Evolutionary conservation across 2,797 vertebrate genomes (phyloP).

Genomic region (Oreortyx pictus): DNA sequence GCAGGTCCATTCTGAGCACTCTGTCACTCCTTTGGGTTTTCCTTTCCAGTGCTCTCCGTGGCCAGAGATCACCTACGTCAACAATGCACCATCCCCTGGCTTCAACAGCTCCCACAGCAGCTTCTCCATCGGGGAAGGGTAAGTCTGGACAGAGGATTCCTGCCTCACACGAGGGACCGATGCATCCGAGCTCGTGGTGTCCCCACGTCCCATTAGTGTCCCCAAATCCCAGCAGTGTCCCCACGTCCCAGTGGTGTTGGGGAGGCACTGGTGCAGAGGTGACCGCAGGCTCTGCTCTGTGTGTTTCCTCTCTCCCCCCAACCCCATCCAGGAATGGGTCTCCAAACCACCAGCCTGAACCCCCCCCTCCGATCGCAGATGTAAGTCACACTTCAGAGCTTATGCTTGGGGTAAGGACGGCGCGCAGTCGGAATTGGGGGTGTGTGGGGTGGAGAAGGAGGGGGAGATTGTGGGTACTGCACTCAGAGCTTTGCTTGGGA

Average conservation of each 20-base stretch:
- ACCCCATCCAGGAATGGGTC: constrained; percentile 88
- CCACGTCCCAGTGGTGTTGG: no score
- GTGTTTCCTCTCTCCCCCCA: not conserved
- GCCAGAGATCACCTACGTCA: constrained; percentile 93
- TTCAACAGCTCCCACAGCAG: constrained; percentile 93
- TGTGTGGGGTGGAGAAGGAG: fast-evolving
- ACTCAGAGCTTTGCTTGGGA: not conserved
- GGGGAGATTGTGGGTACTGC: not conserved
- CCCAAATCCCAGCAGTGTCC: no score
- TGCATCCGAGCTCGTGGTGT: not conserved
- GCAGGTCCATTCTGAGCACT: not conserved
- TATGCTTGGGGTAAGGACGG: constrained; percentile 30
- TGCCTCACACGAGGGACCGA: not conserved
- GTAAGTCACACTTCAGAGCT: constrained; percentile 82
- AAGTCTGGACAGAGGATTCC: constrained; percentile 34
- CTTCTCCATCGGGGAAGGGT: constrained; percentile 93
- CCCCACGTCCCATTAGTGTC: no score
- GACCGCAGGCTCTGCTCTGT: not conserved
- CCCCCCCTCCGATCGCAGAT: constrained; percentile 87
- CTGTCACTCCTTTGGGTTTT: constrained; percentile 4
- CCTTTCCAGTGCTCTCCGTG: constrained; percentile 91
- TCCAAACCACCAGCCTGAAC: constrained; percentile 93
- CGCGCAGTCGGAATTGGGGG: not conserved
- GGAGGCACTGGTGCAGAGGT: not conserved
- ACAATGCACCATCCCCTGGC: constrained; percentile 90